A percentile compares a stretch with the other conserved stretches of the same genome.
Conservation (phyloP, 2,888 invertebrate species). For the Pyrrhosoma nymphula region DNA sequence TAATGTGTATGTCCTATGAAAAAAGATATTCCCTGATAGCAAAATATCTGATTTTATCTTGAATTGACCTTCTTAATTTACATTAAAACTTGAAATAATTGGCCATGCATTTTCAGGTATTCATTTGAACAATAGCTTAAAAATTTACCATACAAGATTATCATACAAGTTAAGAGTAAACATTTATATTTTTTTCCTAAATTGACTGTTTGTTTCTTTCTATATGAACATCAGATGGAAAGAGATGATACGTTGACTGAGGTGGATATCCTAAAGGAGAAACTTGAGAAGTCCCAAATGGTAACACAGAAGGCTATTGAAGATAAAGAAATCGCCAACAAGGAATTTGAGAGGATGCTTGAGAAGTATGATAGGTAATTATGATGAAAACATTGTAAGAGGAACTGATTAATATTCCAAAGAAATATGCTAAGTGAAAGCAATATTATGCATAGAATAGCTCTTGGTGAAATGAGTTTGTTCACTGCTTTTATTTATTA, state of each 20-base stretch:
- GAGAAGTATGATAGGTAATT: conserved; percentile 93
- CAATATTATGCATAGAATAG: not conserved
- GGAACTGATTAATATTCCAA: not conserved
- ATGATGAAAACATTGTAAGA: conserved; percentile 57
- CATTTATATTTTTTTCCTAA: conserved; percentile 87
- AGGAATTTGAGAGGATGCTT: conserved; percentile 94
- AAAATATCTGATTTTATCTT: not conserved
- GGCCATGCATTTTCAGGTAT: too few relatives aligned
- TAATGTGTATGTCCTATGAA: not conserved
- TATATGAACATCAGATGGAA: conserved; percentile 83
- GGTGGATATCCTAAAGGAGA: conserved; percentile 92
- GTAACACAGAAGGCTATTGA: conserved; percentile 91
- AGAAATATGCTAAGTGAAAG: not conserved
- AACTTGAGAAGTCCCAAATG: conserved; percentile 92
- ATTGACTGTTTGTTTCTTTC: conserved; percentile 68
- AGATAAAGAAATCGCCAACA: conserved; percentile 92
- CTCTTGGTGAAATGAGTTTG: not conserved
- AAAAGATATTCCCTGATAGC: not conserved
- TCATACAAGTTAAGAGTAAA: not conserved
- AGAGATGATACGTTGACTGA: conserved; percentile 92
- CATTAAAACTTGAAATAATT: too few relatives aligned
- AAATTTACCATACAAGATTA: not conserved
- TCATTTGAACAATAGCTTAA: not conserved
- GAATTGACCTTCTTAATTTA: not conserved
- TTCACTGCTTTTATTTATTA: not conserved